phyloP scores from a whole-genome alignment of 2,113 vertebrate genomes.

The Octodon degus region DNA sequence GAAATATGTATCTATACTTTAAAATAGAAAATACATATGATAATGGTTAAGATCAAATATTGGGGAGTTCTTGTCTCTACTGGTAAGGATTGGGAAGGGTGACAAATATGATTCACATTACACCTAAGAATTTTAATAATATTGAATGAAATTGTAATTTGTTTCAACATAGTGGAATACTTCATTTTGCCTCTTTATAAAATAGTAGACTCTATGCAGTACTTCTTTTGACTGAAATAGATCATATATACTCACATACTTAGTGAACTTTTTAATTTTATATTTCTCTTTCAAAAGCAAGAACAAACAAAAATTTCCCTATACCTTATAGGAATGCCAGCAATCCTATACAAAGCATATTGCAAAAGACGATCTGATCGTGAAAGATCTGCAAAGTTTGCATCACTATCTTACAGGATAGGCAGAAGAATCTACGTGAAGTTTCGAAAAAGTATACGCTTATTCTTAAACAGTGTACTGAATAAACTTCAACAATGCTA shows the following conservation, averaged over 20 bases:
- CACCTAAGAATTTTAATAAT: background rate
- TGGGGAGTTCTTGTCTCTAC: background rate
- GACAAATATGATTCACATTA: background rate
- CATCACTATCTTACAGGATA: background rate
- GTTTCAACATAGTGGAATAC: background rate
- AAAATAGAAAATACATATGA: background rate
- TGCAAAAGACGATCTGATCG: background rate
- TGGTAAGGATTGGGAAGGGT: background rate
- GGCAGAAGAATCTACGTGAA: background rate
- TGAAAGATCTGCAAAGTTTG: background rate
- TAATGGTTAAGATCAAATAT: background rate
- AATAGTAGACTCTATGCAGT: background rate
- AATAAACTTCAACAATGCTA: background rate
- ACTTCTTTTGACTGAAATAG: constrained; percentile 9
- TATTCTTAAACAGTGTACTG: background rate
- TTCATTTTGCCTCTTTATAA: background rate
- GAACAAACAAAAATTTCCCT: background rate
- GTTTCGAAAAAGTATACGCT: background rate
- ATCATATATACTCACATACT: background rate
- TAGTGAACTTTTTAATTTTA: constrained; percentile 16
- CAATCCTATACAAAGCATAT: background rate
- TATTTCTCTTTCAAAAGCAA: constrained; percentile 12
- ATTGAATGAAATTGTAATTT: background rate
- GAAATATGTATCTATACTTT: background rate
- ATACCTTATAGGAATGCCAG: background rate